A percentile compares a stretch with the other conserved stretches of the same genome.
Evolutionary conservation across 2,113 vertebrate genomes (phyloP).

Genomic region (Calidris pygmaea): DNA sequence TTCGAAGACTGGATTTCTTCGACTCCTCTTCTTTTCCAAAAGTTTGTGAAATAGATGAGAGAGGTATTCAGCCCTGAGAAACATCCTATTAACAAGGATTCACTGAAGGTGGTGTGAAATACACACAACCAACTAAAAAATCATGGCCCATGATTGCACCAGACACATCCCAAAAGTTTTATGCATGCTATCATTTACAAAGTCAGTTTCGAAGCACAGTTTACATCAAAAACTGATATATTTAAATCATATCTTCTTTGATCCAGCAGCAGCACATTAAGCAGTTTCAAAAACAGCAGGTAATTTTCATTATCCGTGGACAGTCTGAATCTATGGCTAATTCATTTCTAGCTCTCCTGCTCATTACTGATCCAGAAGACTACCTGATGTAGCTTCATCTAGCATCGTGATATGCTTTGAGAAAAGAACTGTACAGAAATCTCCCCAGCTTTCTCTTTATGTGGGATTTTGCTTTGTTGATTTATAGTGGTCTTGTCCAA

Average conservation of each 20-base stretch:
- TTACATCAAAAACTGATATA: not conserved
- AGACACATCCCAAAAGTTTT: not conserved
- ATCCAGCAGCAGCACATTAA: not conserved
- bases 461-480: conserved; percentile 3
- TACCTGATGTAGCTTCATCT: not conserved
- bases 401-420: not conserved
- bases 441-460: not conserved
- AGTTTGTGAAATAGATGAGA: not conserved
- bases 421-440: not conserved
- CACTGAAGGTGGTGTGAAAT: not conserved
- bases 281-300: not conserved
- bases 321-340: not conserved
- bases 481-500: conserved; percentile 34
- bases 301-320: not conserved
- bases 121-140: not conserved
- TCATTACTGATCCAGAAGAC: not conserved
- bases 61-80: not conserved
- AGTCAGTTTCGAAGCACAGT: not conserved
- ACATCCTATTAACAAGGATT: not conserved
- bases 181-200: not conserved
- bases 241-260: not conserved
- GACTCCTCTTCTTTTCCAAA: not conserved
- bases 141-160: not conserved
- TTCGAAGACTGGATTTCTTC: not conserved
- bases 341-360: not conserved